A percentile compares a stretch with the other conserved stretches of the same genome.
Evolutionary conservation across 2,113 vertebrate genomes (phyloP).

Genomic region (Micromys minutus): DNA sequence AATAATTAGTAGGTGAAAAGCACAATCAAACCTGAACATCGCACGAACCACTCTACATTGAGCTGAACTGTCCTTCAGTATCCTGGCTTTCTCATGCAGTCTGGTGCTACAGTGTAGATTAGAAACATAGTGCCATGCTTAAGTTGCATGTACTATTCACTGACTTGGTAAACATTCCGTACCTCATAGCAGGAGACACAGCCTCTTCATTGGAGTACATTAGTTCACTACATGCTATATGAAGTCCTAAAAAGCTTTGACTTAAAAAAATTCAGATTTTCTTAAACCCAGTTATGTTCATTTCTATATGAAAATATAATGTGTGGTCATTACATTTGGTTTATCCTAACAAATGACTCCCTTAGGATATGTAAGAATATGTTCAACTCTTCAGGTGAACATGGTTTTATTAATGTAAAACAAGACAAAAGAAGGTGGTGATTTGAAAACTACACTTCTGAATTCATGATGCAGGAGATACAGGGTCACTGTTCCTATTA

Average conservation of each 20-base stretch:
- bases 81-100: background rate
- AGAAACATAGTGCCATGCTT: background rate
- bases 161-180: background rate
- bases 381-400: slow-evolving; percentile 62
- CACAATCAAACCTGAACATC: background rate
- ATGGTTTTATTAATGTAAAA: slow-evolving; percentile 74
- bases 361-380: background rate
- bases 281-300: slow-evolving; percentile 13
- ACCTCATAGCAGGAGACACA: background rate
- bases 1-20: background rate
- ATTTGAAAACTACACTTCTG: slow-evolving; percentile 73
- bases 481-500: slow-evolving; percentile 62
- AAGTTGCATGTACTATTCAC: background rate
- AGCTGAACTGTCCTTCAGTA: background rate
- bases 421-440: slow-evolving; percentile 58
- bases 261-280: slow-evolving; percentile 14
- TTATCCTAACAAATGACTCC: background rate
- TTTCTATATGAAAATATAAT: slow-evolving; percentile 37
- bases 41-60: background rate
- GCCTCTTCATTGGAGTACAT: background rate
- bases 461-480: slow-evolving; percentile 74
- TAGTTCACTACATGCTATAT: slow-evolving; percentile 10
- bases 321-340: background rate
- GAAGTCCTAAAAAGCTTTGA: slow-evolving; percentile 26
- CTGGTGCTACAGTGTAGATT: background rate